Evolutionary conservation across 1,140 invertebrate species (phyloP), one percentile per base, ranked within the genome.

Genomic region (Drosophila nannoptera): DNA sequence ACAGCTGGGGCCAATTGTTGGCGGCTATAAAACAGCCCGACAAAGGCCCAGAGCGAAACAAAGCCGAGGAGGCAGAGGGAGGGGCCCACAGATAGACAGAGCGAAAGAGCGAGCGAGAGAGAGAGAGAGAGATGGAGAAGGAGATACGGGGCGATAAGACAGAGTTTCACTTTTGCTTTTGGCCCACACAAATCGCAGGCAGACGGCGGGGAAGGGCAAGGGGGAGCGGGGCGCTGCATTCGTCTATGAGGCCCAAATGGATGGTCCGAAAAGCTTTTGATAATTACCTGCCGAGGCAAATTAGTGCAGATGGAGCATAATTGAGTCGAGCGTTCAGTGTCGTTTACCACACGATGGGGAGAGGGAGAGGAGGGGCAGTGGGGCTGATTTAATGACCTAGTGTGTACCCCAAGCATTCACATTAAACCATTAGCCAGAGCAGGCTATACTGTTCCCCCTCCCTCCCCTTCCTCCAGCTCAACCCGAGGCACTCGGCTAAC

Each of bases 151-250:
- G 38, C 38, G 71, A 74, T 76, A 74, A 76, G 66, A 62, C 63
- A 69, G 50, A 77, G 43, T 74, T 74, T 76, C 74, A 76, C 74
- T 76, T 76, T 74, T 76, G 42, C 35, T 46, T 22, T 22, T 22
- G 22, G 43, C 45, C 60, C 65, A 55, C 67, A 22, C 60, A 71
- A 65, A 62, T 35, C 53, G 55, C 59, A 59, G 68, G 50, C 29
- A 52, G 60, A 69, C 36, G 61, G 53, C 58, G 2, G 46, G 31
- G 61, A 52, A 59, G 7, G 55, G 35, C 43, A 35, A 7, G 22
- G 5, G 32, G n/a, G 14, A 22, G 33, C 35, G 35, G 11, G 38
- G 11, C 8, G 33, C 43, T 55, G 59, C 59, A 54, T 68, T 31
- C 49, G 8, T 48, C 14, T 50, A 56, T 55, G 29, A 22, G 33